Conservation (phyloP, 2,113 vertebrate species). For the Boleophthalmus pectinirostris region DNA sequence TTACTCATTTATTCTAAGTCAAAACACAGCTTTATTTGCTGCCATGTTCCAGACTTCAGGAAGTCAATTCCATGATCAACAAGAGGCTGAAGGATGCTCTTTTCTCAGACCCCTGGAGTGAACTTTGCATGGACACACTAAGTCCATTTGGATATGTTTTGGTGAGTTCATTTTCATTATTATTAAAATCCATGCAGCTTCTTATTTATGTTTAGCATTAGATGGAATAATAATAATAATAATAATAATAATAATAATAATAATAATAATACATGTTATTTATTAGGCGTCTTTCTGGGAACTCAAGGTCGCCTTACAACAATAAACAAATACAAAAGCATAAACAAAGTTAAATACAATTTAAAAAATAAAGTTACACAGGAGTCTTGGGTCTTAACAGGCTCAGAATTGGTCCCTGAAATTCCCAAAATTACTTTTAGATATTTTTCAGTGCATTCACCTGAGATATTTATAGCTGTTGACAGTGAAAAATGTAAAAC, state of each 20-base stretch:
- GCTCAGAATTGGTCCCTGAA: too few relatives aligned
- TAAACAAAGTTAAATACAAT: too few relatives aligned
- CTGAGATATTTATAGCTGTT: not conserved
- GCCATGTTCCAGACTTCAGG: conserved; percentile 83
- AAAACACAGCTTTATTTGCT: conserved; percentile 27
- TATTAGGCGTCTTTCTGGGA: too few relatives aligned
- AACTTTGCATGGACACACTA: conserved; percentile 93
- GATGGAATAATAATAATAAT: not conserved
- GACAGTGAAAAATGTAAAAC: not conserved
- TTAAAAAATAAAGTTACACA: too few relatives aligned
- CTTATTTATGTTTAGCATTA: not conserved
- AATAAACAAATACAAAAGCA: too few relatives aligned
- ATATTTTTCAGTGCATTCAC: not conserved
- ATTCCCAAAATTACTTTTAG: not conserved
- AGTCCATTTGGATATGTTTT: conserved; percentile 91
- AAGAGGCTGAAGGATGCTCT: conserved; percentile 94
- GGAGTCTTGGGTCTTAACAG: too few relatives aligned
- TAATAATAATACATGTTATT: too few relatives aligned
- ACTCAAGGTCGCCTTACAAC: too few relatives aligned
- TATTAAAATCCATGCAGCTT: not conserved
- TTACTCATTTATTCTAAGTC: not conserved
- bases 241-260: too few relatives aligned
- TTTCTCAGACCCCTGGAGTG: conserved; percentile 97
- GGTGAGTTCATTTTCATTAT: conserved; percentile 73
- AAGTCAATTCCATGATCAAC: conserved; percentile 98